Evolutionary conservation across 2,797 vertebrate genomes (phyloP).

Genomic region (Melopsittacus undulatus): DNA sequence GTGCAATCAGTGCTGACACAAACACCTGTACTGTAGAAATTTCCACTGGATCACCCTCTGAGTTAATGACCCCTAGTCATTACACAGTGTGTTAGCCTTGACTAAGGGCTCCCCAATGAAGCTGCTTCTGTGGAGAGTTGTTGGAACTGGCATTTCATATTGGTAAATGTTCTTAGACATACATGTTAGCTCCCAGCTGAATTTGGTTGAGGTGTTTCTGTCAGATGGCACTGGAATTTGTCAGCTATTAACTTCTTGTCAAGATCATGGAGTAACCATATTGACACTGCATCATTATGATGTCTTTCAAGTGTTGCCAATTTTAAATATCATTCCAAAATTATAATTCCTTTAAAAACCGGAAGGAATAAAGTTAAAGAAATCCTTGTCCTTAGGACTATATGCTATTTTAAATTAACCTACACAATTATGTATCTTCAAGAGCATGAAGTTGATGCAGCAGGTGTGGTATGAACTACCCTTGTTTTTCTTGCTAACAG

Average conservation of each 20-base stretch:
- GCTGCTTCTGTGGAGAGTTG: not conserved
- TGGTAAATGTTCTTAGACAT: not conserved
- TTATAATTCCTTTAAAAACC: not conserved
- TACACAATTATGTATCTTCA: not conserved
- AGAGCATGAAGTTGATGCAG: not conserved
- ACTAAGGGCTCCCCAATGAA: not conserved
- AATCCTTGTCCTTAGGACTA: not conserved
- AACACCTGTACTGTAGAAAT: not conserved
- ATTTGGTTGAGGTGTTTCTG: not conserved
- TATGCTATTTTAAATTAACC: not conserved
- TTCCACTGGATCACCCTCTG: not conserved
- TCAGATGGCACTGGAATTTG: not conserved
- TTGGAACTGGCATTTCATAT: not conserved
- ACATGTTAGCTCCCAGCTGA: not conserved
- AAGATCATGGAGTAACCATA: not conserved
- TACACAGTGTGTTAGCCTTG: not conserved
- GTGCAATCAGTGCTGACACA: not conserved
- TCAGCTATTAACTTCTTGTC: not conserved
- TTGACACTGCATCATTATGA: not conserved
- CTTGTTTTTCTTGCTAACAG: not conserved
- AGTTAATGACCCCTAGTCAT: not conserved
- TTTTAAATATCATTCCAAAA: not conserved
- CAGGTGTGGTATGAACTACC: not conserved
- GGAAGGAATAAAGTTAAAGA: not conserved
- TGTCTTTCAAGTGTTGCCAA: not conserved